Percentiles rank a stretch among this genome's conserved stretches.
Conservation (phyloP, 2,797 vertebrate species). For the Threskiornis aethiopicus region DNA sequence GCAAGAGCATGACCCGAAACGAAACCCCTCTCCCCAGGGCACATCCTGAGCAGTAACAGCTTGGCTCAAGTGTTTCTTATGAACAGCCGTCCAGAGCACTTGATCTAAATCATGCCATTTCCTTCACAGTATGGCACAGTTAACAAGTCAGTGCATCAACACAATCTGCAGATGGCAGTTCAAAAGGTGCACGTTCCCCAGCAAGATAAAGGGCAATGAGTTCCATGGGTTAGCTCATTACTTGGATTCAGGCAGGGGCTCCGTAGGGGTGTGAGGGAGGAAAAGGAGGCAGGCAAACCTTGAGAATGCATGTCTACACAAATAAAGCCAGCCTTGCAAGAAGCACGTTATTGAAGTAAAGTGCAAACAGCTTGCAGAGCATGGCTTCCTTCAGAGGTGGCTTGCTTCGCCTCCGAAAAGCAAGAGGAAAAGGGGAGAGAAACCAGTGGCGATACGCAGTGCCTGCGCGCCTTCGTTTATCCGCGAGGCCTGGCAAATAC, state of each 20-base stretch:
- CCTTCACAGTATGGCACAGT: slow-evolving; percentile 95
- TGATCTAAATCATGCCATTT: slow-evolving; percentile 98
- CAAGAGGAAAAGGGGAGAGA: slow-evolving; percentile 39
- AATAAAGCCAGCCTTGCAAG: slow-evolving; percentile 55
- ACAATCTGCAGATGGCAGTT: slow-evolving; percentile 87
- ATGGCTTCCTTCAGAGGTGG: slow-evolving; percentile 52
- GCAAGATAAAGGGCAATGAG: slow-evolving; percentile 83
- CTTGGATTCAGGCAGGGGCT: slow-evolving; percentile 73
- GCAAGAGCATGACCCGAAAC: slow-evolving; percentile 94
- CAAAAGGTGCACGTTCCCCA: slow-evolving; percentile 85
- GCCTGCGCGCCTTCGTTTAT: slow-evolving; percentile 80
- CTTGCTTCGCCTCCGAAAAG: not conserved
- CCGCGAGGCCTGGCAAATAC: slow-evolving; percentile 75
- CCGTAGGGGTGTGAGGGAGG: slow-evolving; percentile 64
- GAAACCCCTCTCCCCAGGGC: slow-evolving; percentile 97
- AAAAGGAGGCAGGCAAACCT: slow-evolving; percentile 56
- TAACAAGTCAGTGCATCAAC: slow-evolving; percentile 86
- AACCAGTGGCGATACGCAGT: slow-evolving; percentile 74
- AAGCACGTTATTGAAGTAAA: slow-evolving; percentile 62
- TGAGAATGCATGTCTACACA: slow-evolving; percentile 65
- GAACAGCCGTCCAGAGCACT: slow-evolving; percentile 87
- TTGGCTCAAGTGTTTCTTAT: slow-evolving; percentile 99
- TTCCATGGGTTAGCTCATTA: slow-evolving; percentile 82
- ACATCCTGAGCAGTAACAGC: slow-evolving; percentile 99
- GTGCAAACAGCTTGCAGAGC: slow-evolving; percentile 72